Conservation (phyloP, 2,888 invertebrate genomes). For the Stenoptilia bipunctidactyla region DNA sequence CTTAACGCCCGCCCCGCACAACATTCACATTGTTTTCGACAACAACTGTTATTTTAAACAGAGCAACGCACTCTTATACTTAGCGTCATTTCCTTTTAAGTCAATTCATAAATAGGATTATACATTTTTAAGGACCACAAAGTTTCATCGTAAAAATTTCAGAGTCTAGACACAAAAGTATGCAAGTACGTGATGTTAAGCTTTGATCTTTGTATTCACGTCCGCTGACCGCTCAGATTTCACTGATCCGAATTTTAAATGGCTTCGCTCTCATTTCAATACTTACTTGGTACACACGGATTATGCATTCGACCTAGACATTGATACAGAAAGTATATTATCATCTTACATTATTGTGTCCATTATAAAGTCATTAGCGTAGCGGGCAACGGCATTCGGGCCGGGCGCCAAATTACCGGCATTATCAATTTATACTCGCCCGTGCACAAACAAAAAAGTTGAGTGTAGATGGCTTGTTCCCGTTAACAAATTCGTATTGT, state of each 20-base stretch:
- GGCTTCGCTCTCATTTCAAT: neutral
- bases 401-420: conserved; percentile 67
- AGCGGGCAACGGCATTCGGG: conserved; percentile 64
- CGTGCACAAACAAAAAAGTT: conserved; percentile 67
- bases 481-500: conserved; percentile 70
- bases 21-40: conserved; percentile 30
- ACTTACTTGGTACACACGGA: neutral
- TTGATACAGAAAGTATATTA: conserved; percentile 64
- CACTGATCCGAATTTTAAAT: conserved; percentile 2
- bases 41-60: conserved; percentile 19
- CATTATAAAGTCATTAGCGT: conserved; percentile 70
- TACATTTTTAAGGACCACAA: too few relatives aligned
- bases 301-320: conserved; percentile 50
- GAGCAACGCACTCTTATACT: neutral
- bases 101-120: too few relatives aligned
- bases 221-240: conserved; percentile 2
- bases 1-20: conserved; percentile 18
- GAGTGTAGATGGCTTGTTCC: conserved; percentile 64
- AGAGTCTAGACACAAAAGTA: neutral
- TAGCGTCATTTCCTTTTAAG: too few relatives aligned
- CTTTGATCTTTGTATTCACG: neutral
- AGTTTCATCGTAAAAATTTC: neutral
- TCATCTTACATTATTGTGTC: conserved; percentile 59
- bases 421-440: conserved; percentile 67
- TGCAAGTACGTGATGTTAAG: conserved; percentile 1